phyloP scores from a whole-genome alignment of 2,797 vertebrate genomes.

The Tokudaia tokunoshimensis region DNA sequence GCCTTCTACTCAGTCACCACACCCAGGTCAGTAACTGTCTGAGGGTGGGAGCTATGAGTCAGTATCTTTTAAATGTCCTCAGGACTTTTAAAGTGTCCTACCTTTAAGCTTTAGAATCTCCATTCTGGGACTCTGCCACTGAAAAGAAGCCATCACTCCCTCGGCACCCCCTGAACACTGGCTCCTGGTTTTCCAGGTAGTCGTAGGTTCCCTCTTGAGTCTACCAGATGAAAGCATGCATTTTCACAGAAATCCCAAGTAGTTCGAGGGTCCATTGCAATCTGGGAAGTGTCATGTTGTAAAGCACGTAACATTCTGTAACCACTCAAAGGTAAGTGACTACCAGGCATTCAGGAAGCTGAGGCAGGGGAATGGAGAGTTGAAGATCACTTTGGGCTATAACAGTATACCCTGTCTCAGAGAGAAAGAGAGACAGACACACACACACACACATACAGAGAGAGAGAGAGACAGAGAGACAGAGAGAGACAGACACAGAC shows the following conservation, averaged over 20 bases:
- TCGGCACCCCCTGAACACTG: too few species aligned
- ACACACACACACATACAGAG: background rate
- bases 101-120: background rate
- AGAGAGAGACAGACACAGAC: too few species aligned
- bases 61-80: background rate
- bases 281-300: background rate
- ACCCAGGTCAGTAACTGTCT: background rate
- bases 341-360: background rate
- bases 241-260: background rate
- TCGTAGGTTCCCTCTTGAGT: background rate
- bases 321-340: constrained; percentile 6
- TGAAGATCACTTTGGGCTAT: background rate
- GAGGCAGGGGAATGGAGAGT: background rate
- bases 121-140: background rate
- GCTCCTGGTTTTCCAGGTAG: background rate
- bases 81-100: background rate
- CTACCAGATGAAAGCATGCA: background rate
- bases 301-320: background rate
- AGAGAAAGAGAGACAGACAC: background rate
- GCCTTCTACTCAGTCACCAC: background rate
- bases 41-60: background rate
- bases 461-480: background rate
- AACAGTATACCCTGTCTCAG: background rate
- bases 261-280: background rate
- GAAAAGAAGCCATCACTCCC: background rate